phyloP scores from a whole-genome alignment of 1,140 invertebrate species.

The Bombyx mandarina region DNA sequence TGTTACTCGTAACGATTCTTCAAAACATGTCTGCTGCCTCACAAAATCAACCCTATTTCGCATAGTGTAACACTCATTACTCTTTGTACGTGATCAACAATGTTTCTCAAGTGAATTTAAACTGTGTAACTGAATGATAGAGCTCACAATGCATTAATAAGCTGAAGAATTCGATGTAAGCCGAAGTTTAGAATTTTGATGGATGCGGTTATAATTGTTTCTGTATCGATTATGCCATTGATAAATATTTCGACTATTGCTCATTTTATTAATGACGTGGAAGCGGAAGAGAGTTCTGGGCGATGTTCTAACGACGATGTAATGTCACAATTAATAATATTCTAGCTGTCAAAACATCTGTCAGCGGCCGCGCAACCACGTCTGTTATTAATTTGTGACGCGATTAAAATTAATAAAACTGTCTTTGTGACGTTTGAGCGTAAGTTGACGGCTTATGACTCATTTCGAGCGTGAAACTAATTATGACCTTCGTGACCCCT shows the following conservation, averaged over 20 bases:
- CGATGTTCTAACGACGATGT: conserved; percentile 55
- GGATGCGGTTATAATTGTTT: conserved; percentile 70
- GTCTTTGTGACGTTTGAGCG: background rate
- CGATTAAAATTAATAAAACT: conserved; percentile 43
- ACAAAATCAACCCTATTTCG: too few species aligned
- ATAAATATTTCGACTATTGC: conserved; percentile 70
- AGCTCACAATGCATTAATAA: too few species aligned
- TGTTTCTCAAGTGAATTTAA: too few species aligned
- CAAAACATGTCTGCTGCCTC: too few species aligned
- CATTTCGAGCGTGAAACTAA: too few species aligned
- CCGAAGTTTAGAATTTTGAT: conserved; percentile 63
- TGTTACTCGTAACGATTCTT: conserved; percentile 49
- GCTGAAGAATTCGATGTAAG: conserved; percentile 29
- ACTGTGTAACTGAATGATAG: too few species aligned
- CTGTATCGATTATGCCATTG: conserved; percentile 71
- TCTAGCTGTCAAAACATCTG: conserved; percentile 65
- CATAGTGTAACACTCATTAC: too few species aligned
- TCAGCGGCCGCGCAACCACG: conserved; percentile 33
- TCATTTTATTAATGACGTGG: conserved; percentile 70
- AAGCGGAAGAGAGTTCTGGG: conserved; percentile 59
- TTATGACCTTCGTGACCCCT: too few species aligned
- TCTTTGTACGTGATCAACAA: too few species aligned
- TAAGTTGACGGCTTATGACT: too few species aligned
- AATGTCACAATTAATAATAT: conserved; percentile 69
- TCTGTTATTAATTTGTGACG: conserved; percentile 38